Base-by-base conservation (phyloP, 2,797 vertebrate genomes). In the Tolypeutes matacus region DNA sequence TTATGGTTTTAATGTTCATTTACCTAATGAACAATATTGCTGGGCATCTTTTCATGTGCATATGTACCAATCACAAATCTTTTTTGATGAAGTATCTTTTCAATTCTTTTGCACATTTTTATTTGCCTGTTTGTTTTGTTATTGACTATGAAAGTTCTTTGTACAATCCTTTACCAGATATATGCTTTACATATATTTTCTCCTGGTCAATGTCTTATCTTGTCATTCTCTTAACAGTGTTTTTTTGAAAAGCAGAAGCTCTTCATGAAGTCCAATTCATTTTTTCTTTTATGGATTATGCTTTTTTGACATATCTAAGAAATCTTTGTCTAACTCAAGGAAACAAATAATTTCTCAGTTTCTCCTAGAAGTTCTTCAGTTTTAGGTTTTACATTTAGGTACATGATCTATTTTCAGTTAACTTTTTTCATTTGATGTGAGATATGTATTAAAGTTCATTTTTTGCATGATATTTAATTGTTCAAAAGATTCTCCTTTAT, bases 51-150 rank as follows among this genome's bases (percentile, higher is more conserved):
- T 31, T 70, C 56, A 86, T 36, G 27, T 39, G n/a, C 27, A 53
- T 80, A n/a, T 31, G 7, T 65, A 27, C 20, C 51, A 88, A 5
- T 46, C n/a, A 20, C 39, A 42, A n/a, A 39, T 27, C 46, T 39
- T 73, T 23, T 70, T 70, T 36, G 25, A 77, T 62, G 25, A 89
- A 42, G 31, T 85, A 25, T 65, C n/a, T 85, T 84, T 77, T 42
- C 39, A 92, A 29, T 78, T 51, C 39, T 42, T 73, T 92, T 88
- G n/a, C 42, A 49, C 17, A 21, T 90, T 87, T 81, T 56, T 60
- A 60, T 76, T 89, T 14, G 36, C 78, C 42, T 75, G 31, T 42
- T 64, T 20, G 12, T 58, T 80, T 12, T 77, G 53, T 34, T 80
- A 65, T 58, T 75, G 31, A 85, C 5, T 70, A 3, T 81, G 51